phyloP scores from a whole-genome alignment of 2,113 vertebrate genomes.

The Mormoops blainvillei region DNA sequence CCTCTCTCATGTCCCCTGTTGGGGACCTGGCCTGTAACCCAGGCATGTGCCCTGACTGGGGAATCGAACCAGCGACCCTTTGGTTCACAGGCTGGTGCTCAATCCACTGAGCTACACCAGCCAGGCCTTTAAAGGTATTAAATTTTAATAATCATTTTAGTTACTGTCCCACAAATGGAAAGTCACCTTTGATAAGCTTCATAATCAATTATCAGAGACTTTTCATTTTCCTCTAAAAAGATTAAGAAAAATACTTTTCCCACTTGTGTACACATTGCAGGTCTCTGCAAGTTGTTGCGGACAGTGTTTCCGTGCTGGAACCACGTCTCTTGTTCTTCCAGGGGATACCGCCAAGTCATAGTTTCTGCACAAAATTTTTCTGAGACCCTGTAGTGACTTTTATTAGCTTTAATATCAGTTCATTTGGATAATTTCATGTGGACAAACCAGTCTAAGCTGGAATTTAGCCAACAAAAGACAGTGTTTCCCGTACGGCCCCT shows the following conservation, averaged over 20 bases:
- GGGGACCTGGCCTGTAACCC: no score
- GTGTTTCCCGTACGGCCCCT: background rate
- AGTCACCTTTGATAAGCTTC: background rate
- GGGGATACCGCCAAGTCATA: background rate
- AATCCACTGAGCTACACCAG: no score
- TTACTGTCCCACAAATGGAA: background rate
- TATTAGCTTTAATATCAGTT: constrained; percentile 20
- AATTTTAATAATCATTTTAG: background rate
- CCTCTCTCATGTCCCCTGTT: no score
- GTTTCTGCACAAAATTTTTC: background rate
- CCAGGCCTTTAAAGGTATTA: background rate
- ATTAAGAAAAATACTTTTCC: background rate
- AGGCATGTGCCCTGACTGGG: no score
- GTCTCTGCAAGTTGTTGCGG: background rate
- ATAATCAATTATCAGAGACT: background rate
- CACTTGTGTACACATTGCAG: background rate
- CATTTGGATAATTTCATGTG: background rate
- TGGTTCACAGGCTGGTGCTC: no score
- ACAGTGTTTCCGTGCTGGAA: background rate
- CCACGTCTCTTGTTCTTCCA: background rate
- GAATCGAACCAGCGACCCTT: no score
- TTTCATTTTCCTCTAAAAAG: constrained; percentile 1
- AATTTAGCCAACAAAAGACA: background rate
- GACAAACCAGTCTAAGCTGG: background rate
- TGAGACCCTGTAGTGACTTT: background rate